Conservation (phyloP, 2,888 invertebrate genomes). For the Pachydiplax longipennis region DNA sequence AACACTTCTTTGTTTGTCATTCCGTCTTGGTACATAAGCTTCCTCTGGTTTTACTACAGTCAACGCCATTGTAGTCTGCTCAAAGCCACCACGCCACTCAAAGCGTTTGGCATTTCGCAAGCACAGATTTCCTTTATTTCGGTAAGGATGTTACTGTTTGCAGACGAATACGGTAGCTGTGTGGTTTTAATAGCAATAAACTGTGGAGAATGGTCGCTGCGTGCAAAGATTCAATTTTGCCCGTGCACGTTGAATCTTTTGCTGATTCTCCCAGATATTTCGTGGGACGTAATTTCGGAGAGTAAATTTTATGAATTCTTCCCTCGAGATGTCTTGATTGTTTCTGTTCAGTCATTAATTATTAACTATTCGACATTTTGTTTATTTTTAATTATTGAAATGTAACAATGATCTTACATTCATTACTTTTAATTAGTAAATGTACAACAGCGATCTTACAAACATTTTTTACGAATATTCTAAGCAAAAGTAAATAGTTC, state of each 20-base stretch:
- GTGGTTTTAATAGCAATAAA: neutral
- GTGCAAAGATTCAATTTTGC: neutral
- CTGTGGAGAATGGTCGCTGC: neutral
- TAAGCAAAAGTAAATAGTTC: too few species aligned
- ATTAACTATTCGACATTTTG: too few species aligned
- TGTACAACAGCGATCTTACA: too few species aligned
- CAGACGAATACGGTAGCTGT: slow-evolving; percentile 2
- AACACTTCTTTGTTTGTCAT: slow-evolving; percentile 1
- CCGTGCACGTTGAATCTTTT: neutral
- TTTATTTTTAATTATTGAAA: too few species aligned
- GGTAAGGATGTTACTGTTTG: neutral
- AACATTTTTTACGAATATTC: too few species aligned
- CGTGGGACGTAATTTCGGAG: neutral
- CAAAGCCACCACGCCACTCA: neutral
- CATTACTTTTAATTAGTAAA: too few species aligned
- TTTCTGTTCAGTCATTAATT: too few species aligned
- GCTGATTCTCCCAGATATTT: neutral
- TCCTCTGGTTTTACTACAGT: slow-evolving; percentile 21
- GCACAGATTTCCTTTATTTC: neutral
- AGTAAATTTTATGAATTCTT: too few species aligned
- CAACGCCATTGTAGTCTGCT: slow-evolving; percentile 13
- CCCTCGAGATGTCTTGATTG: too few species aligned
- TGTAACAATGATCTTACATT: too few species aligned
- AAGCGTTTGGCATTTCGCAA: slow-evolving; percentile 12
- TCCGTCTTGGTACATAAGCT: slow-evolving; percentile 32